phyloP scores from a whole-genome alignment of 2,113 vertebrate genomes.

The Charadrius vociferus region DNA sequence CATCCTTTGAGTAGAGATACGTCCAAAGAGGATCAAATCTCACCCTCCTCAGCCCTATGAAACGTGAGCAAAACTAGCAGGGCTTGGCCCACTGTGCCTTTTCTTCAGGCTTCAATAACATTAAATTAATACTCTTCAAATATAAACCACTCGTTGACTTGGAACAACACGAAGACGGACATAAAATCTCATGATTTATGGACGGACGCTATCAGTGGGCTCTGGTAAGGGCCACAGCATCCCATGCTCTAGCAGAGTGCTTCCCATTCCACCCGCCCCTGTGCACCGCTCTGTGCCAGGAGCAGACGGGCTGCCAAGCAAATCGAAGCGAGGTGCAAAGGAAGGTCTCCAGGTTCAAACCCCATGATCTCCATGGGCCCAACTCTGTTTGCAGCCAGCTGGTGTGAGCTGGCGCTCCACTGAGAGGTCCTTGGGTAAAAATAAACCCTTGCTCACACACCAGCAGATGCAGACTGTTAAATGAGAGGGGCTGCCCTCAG shows the following conservation, averaged over 20 bases:
- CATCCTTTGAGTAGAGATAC: neutral
- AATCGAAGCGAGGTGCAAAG: fast-evolving
- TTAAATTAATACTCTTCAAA: neutral
- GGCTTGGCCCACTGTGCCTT: neutral
- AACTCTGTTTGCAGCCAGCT: neutral
- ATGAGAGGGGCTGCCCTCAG: neutral
- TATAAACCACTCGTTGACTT: neutral
- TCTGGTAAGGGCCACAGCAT: neutral
- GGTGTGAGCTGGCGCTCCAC: neutral
- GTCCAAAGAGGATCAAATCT: slow-evolving; percentile 39
- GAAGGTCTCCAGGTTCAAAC: neutral
- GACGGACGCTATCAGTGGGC: fast-evolving
- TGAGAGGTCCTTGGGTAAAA: fast-evolving
- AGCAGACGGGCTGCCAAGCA: neutral
- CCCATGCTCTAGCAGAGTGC: fast-evolving
- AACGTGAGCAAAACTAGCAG: neutral
- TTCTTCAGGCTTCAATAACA: neutral
- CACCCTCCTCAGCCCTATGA: neutral
- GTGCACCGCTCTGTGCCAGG: neutral
- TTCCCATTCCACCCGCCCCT: neutral
- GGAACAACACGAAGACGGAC: neutral
- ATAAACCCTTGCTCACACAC: neutral
- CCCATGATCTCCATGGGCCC: neutral
- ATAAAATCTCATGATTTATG: neutral
- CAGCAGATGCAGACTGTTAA: neutral